Conservation (phyloP, 92 coral and sea anemone genomes). For the Muricea muricata region DNA sequence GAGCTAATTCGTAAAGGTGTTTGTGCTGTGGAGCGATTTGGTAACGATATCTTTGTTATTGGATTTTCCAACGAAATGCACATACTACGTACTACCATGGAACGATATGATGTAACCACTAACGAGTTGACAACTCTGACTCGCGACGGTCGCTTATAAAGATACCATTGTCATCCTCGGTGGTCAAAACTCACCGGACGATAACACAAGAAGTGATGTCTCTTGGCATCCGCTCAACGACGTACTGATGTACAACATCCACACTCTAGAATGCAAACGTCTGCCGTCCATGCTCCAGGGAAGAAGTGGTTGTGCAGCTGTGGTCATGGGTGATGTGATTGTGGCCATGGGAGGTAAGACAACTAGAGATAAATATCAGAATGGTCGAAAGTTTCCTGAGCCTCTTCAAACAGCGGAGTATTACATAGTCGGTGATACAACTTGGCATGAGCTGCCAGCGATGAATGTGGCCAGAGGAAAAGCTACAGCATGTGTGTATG, state of each 20-base stretch:
- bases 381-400: no score
- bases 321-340: constrained; percentile 67
- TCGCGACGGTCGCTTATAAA: constrained; percentile 32
- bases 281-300: constrained; percentile 81
- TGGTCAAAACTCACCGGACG: neutral
- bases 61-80: neutral
- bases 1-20: neutral
- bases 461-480: constrained; percentile 1
- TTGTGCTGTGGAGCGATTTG: neutral
- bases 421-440: neutral
- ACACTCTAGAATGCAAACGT: constrained; percentile 71
- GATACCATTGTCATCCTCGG: constrained; percentile 24
- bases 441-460: constrained; percentile 10
- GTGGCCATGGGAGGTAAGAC: constrained; percentile 87
- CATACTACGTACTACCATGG: no score
- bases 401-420: neutral
- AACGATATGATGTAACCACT: neutral
- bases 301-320: constrained; percentile 86
- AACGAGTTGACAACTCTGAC: neutral
- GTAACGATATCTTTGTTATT: neutral
- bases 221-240: neutral
- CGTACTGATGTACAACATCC: constrained; percentile 61
- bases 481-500: constrained; percentile 19
- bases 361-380: constrained; percentile 15
- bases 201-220: neutral